Conservation (phyloP, 2,888 invertebrate species). For the Drosophila koepferae region DNA sequence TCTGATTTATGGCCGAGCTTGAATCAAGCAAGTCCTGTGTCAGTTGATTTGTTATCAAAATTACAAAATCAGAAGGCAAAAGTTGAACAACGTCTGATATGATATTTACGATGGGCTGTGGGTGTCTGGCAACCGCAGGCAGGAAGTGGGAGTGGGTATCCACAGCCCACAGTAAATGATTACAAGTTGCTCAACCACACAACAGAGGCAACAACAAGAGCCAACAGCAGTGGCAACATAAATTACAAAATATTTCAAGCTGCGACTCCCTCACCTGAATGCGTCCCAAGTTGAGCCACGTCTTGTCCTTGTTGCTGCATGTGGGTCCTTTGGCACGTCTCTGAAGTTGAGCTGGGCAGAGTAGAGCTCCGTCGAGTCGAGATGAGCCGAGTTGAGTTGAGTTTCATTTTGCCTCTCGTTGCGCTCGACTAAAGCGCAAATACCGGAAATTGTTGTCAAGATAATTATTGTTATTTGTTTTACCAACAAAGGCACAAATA, state of each 20-base stretch:
- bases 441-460: constrained; percentile 85
- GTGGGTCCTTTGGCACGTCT: constrained; percentile 59
- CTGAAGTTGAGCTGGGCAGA: constrained; percentile 62
- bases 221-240: constrained; percentile 28
- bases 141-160: constrained; percentile 9
- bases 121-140: constrained; percentile 23
- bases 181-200: constrained; percentile 43
- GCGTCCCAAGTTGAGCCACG: constrained; percentile 33
- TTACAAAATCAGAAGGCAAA: constrained; percentile 73
- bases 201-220: constrained; percentile 18
- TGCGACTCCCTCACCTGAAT: constrained; percentile 48
- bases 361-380: constrained; percentile 50
- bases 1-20: constrained; percentile 14
- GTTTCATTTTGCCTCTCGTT: constrained; percentile 76
- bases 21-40: constrained; percentile 12
- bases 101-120: constrained; percentile 49
- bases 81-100: constrained; percentile 77
- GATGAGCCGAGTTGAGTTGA: constrained; percentile 60
- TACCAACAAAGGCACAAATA: constrained; percentile 58
- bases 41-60: constrained; percentile 67
- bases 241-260: constrained; percentile 69
- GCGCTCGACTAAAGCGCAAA: constrained; percentile 83
- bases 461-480: constrained; percentile 85
- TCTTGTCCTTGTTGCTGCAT: constrained; percentile 34
- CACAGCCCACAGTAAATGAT: constrained; percentile 44